Evolutionary conservation across 2,797 vertebrate genomes (phyloP), one percentile per base, ranked within the genome.

Genomic region (Phalloptychus januarius): DNA sequence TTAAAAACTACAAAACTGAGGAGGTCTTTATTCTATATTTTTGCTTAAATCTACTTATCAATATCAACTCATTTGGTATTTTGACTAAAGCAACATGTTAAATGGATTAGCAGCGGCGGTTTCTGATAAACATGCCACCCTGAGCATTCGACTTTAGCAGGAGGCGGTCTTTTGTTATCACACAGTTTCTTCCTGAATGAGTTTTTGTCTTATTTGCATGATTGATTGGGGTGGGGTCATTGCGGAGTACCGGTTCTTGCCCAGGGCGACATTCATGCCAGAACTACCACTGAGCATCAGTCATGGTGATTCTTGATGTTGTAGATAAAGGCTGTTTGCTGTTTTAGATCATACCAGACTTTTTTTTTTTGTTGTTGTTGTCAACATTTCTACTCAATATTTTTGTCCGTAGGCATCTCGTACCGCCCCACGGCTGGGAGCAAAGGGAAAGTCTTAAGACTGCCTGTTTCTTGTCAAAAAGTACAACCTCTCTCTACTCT

Each of bases 391-490:
- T 16, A 61, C 28, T 61, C 56, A 31, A 16, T 15, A 33, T 67
- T 40, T 67, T 67, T 20, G 10, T 40, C 18, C 23, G 6, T 40
- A 25, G 23, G 63, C 38, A 40, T 67, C 1, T 38, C 36, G 40
- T 5, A 40, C 36, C 2, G 13, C 33, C 7, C 33, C 61, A 38
- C 10, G 16, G 7, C 61, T 16, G 36, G n/a, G 38, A 79, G 28
- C 65, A 81, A 72, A 48, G 15, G 63, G 18, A 31, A 75, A 25
- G n/a, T 71, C 58, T 77, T 69, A 33, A 73, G 18, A 63, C 75
- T 77, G 28, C 20, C 71, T 87, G 76, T 85, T 82, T 82, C 56
- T 80, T 20, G 50, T 74, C 23, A 73, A 76, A 71, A 76, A 79
- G 79, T 7, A 75, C 72, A 77, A 67, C 72, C 31, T 61, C 31